A percentile compares a stretch with the other conserved stretches of the same genome.
Conservation (phyloP, 2,113 vertebrate species). For the Sardina pilchardus region DNA sequence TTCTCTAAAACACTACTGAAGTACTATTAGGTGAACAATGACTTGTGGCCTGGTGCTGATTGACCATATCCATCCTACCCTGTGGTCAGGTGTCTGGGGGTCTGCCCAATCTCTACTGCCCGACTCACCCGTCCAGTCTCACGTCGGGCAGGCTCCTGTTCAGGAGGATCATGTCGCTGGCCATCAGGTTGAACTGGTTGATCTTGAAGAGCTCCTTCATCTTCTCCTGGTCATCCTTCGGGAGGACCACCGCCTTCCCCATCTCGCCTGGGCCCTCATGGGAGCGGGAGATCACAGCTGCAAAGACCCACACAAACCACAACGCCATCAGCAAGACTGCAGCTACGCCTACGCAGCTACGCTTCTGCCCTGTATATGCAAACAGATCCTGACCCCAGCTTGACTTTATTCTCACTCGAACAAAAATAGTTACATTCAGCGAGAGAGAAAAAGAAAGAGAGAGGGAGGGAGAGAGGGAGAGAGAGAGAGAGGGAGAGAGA, state of each 20-base stretch:
- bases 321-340: neutral
- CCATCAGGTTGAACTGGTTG: slow-evolving; percentile 99
- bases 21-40: neutral
- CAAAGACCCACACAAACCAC: neutral
- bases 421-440: neutral
- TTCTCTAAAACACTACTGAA: neutral
- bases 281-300: slow-evolving; percentile 91
- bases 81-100: neutral
- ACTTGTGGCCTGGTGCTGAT: neutral
- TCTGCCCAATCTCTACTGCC: neutral
- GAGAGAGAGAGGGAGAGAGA: neutral
- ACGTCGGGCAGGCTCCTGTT: slow-evolving; percentile 97
- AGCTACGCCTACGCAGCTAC: neutral
- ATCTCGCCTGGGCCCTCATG: slow-evolving; percentile 95
- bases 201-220: slow-evolving; percentile 99
- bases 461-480: neutral
- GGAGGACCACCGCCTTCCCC: slow-evolving; percentile 92
- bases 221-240: slow-evolving; percentile 92
- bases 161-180: slow-evolving; percentile 94
- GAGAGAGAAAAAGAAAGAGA: neutral
- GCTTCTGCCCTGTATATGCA: neutral
- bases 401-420: neutral
- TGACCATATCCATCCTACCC: neutral
- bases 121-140: slow-evolving; percentile 88
- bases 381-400: neutral